Conservation (phyloP, 2,113 vertebrate genomes). For the Sphaerodactylus townsendi region DNA sequence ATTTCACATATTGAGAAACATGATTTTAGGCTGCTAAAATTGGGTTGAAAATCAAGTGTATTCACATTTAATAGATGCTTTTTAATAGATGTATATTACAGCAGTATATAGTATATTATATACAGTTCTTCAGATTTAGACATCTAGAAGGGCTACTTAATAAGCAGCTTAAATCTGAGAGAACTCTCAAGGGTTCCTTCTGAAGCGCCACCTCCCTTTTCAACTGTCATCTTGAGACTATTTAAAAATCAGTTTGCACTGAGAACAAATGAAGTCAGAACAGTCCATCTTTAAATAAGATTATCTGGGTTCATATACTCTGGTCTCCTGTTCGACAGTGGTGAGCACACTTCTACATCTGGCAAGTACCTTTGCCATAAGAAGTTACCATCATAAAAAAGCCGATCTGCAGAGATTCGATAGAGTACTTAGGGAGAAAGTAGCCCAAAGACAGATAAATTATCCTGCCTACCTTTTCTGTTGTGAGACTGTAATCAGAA, state of each 20-base stretch:
- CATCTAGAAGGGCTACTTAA: background rate
- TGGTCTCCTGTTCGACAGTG: background rate
- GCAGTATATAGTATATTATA: background rate
- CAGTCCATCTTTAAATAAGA: background rate
- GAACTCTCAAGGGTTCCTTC: background rate
- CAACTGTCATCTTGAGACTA: background rate
- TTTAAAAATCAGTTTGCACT: background rate
- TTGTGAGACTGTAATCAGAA: background rate
- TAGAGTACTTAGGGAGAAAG: background rate
- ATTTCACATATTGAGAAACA: background rate
- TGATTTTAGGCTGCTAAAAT: background rate
- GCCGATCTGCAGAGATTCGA: background rate
- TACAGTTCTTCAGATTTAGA: background rate
- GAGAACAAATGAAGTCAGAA: background rate
- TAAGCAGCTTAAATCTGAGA: background rate
- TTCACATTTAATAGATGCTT: background rate
- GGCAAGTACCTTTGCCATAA: too few relatives aligned
- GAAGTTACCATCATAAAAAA: background rate
- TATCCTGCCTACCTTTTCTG: background rate
- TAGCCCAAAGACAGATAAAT: background rate
- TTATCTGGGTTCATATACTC: background rate
- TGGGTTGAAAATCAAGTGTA: background rate
- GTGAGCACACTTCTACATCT: background rate
- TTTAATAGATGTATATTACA: background rate
- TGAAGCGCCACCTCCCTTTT: background rate